Evolutionary conservation across 1,140 invertebrate genomes (phyloP).

Genomic region (Lutraria rhynchaena): DNA sequence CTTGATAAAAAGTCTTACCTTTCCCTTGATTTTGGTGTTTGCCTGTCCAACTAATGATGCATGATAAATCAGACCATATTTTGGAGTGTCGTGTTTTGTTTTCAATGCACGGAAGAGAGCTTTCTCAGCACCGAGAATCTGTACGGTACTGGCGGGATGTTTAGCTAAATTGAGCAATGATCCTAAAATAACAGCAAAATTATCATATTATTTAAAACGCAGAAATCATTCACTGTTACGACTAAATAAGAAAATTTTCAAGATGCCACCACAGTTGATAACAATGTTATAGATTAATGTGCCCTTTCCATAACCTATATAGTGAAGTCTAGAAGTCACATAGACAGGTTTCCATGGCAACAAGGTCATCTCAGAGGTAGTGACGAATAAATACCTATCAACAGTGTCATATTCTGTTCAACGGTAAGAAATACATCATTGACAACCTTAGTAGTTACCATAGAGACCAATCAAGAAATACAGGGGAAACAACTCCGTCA

Average conservation of each 20-base stretch:
- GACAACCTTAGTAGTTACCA: no score
- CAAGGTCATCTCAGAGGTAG: constrained; percentile 58
- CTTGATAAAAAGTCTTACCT: constrained; percentile 83
- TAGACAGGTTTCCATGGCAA: background rate
- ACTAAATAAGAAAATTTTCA: no score
- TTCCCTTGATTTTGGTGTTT: constrained; percentile 94
- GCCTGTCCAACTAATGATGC: constrained; percentile 95
- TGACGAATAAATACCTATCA: constrained; percentile 46
- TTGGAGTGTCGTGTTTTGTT: constrained; percentile 98
- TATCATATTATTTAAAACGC: constrained; percentile 11
- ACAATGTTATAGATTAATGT: background rate
- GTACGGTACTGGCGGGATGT: constrained; percentile 98
- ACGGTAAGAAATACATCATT: constrained; percentile 55
- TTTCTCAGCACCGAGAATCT: constrained; percentile 99
- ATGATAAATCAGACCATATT: constrained; percentile 99
- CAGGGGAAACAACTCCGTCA: no score
- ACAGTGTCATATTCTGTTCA: constrained; percentile 47
- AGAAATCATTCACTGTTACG: no score
- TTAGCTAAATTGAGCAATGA: constrained; percentile 98
- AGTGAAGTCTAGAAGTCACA: background rate
- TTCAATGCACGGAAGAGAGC: constrained; percentile 98
- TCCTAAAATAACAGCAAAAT: constrained; percentile 82
- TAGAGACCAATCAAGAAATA: no score
- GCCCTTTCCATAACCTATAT: background rate
- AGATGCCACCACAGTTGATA: no score